A percentile compares a stretch with the other conserved stretches of the same genome.
Conservation (phyloP, 1,140 invertebrate genomes). For the Chrysomallon squamiferum region DNA sequence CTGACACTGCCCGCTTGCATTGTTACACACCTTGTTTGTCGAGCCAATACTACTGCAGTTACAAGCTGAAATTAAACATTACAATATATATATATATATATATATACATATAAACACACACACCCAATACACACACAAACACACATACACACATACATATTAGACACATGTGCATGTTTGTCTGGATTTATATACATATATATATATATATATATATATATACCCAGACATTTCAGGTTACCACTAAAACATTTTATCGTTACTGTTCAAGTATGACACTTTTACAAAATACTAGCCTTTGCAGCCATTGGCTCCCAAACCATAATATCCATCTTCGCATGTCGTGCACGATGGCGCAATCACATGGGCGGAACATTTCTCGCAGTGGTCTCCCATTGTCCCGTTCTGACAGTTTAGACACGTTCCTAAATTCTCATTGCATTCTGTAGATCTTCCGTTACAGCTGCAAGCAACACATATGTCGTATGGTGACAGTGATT, state of each 20-base stretch:
- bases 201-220: not conserved
- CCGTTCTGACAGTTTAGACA: conserved; percentile 87
- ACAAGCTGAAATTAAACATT: conserved; percentile 69
- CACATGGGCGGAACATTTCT: conserved; percentile 73
- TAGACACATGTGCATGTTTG: not conserved
- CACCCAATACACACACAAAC: not conserved
- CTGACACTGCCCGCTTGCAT: conserved; percentile 82
- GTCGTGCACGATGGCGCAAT: conserved; percentile 13
- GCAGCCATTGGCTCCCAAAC: conserved; percentile 26
- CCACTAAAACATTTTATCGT: no score
- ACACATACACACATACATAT: not conserved
- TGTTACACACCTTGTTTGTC: conserved; percentile 66
- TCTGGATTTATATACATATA: not conserved
- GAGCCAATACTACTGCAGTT: conserved; percentile 89
- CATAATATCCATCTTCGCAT: conserved; percentile 26
- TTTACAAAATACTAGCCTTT: conserved; percentile 23
- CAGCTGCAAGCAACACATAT: conserved; percentile 32
- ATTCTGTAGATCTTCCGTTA: conserved; percentile 14
- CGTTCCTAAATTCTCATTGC: conserved; percentile 72
- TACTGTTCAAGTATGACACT: no score
- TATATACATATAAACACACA: not conserved
- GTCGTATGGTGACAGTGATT: conserved; percentile 5
- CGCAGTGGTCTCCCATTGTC: conserved; percentile 86
- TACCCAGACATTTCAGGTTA: no score
- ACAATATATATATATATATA: not conserved